Evolutionary conservation across 92 coral and sea anemone species (phyloP).

Genomic region (Metridium senile): DNA sequence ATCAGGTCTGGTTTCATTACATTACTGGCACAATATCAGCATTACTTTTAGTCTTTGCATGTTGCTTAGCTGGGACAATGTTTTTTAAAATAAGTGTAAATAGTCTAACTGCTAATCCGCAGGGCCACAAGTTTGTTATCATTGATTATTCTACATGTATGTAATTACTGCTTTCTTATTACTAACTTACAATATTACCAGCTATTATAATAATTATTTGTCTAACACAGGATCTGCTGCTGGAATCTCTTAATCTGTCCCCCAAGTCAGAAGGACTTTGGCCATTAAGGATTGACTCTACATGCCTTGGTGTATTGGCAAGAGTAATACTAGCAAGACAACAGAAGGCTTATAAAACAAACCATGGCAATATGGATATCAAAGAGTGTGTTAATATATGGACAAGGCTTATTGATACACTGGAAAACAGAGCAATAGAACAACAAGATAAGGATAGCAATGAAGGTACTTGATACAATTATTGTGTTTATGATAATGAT

Average conservation of each 20-base stretch:
- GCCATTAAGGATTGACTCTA: slow-evolving; percentile 82
- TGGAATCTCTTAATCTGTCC: slow-evolving; percentile 70
- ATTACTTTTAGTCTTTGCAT: too few species aligned
- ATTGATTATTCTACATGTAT: too few species aligned
- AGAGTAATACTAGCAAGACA: slow-evolving; percentile 87
- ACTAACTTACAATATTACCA: neutral
- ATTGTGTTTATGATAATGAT: too few species aligned
- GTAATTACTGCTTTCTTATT: neutral
- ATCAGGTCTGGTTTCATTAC: too few species aligned
- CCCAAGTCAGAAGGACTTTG: slow-evolving; percentile 71
- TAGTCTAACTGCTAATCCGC: too few species aligned
- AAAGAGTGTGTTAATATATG: slow-evolving; percentile 80
- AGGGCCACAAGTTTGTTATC: too few species aligned
- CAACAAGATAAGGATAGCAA: neutral
- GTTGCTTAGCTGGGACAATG: too few species aligned
- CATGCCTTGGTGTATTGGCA: slow-evolving; percentile 86
- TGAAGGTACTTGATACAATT: slow-evolving; percentile 23
- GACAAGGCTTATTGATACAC: slow-evolving; percentile 76
- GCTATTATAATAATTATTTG: neutral
- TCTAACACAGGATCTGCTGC: slow-evolving; percentile 56
- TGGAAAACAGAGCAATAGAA: slow-evolving; percentile 61
- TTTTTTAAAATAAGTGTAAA: too few species aligned
- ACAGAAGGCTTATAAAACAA: slow-evolving; percentile 55
- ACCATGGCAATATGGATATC: slow-evolving; percentile 64
- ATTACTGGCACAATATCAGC: too few species aligned